phyloP scores from a whole-genome alignment of 1,140 invertebrate genomes.

The Solenopsis invicta region DNA sequence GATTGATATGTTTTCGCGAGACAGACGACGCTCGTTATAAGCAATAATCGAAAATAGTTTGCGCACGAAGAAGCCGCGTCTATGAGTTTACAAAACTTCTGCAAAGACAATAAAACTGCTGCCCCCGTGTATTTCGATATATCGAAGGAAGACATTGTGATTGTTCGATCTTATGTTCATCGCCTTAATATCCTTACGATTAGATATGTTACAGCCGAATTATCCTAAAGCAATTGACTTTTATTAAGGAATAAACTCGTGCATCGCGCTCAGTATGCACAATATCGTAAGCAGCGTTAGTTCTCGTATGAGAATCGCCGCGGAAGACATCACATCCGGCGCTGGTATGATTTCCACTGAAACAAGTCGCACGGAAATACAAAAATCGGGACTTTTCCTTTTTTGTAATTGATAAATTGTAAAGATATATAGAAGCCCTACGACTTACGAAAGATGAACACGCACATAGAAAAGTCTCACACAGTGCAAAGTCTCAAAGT shows the following conservation, averaged over 20 bases:
- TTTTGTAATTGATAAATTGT: not conserved
- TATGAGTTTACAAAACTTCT: slow-evolving; percentile 76
- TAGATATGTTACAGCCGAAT: slow-evolving; percentile 77
- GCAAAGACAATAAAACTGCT: slow-evolving; percentile 75
- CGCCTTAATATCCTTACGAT: slow-evolving; percentile 40
- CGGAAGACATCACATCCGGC: slow-evolving; percentile 77
- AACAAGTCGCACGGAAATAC: slow-evolving; percentile 69
- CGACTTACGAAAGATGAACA: not conserved
- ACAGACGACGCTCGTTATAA: slow-evolving; percentile 70
- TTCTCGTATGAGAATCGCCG: slow-evolving; percentile 78
- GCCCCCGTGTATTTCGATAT: slow-evolving; percentile 76
- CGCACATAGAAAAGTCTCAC: not conserved
- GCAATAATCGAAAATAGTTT: slow-evolving; percentile 76
- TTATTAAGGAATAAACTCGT: slow-evolving; percentile 84
- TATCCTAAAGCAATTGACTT: slow-evolving; percentile 85
- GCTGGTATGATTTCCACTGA: slow-evolving; percentile 82
- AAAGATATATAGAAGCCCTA: not conserved
- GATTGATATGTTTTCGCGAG: slow-evolving; percentile 60
- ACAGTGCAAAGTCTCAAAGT: not conserved
- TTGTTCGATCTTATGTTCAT: slow-evolving; percentile 76
- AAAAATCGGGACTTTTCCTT: not conserved
- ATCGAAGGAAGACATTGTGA: slow-evolving; percentile 79
- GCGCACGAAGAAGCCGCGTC: slow-evolving; percentile 76
- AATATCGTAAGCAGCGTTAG: slow-evolving; percentile 77
- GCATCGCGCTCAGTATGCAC: slow-evolving; percentile 80